A percentile compares a stretch with the other conserved stretches of the same genome.
Evolutionary conservation across 2,888 invertebrate genomes (phyloP).

Genomic region (Chymomyza procnemis): DNA sequence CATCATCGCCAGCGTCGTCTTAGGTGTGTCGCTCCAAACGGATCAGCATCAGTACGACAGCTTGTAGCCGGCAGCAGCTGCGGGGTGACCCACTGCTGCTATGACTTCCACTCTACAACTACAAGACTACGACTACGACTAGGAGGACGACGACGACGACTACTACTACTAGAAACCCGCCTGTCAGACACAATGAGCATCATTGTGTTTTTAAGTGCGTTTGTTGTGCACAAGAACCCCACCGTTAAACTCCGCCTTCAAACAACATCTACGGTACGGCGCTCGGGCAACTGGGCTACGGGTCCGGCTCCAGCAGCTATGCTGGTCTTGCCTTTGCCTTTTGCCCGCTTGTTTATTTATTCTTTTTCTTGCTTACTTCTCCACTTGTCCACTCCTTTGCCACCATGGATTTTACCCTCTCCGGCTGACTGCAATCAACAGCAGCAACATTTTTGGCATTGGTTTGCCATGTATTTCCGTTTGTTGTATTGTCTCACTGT

Average conservation of each 20-base stretch:
- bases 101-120: background rate
- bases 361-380: slow-evolving; percentile 51
- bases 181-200: slow-evolving; percentile 73
- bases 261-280: background rate
- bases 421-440: slow-evolving; percentile 2
- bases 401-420: background rate
- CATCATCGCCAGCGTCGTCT: slow-evolving; percentile 51
- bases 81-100: background rate
- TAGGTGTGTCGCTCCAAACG: slow-evolving; percentile 54
- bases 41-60: slow-evolving; percentile 41
- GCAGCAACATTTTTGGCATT: slow-evolving; percentile 61
- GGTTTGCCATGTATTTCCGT: slow-evolving; percentile 63
- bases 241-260: background rate
- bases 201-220: slow-evolving; percentile 72
- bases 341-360: slow-evolving; percentile 60
- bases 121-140: background rate
- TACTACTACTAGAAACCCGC: slow-evolving; percentile 18
- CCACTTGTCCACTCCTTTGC: slow-evolving; percentile 10
- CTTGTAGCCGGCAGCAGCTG: background rate
- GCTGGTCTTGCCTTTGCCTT: background rate
- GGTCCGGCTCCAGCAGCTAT: background rate
- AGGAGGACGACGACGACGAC: no score
- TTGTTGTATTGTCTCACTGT: slow-evolving; percentile 42
- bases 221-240: slow-evolving; percentile 43
- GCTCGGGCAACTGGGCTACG: background rate